Evolutionary conservation across 2,797 vertebrate genomes (phyloP), one percentile per base, ranked within the genome.

Genomic region (Pangasius mekongensis): DNA sequence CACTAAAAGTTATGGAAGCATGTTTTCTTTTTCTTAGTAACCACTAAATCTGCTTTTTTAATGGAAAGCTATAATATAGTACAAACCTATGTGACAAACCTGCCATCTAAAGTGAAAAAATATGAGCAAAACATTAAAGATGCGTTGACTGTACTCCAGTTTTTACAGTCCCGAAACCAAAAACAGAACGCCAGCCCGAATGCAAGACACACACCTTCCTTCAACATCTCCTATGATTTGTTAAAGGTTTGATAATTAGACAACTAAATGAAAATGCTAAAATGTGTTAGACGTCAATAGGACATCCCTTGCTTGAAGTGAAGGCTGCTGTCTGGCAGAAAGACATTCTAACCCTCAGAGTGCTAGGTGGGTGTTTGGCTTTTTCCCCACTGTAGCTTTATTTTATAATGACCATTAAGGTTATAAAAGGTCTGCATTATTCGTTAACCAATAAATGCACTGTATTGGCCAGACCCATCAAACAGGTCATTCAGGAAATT

Each of bases 401-500:
- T 87, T 90, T 88, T 66, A 90, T 87, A 87, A 89, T 84, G 86
- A 86, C 78, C 60, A 82, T 87, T 84, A 87, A 18, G 62, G 88
- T 80, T 89, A 86, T 91, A 88, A 90, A 90, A 91, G 89, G 89
- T 90, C 84, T 91, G 85, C 85, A 86, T 87, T 87, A 92, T 92
- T 90, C 89, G 88, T 90, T 91, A 88, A 89, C 84, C 88, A 89
- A 89, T 91, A 92, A 91, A 88, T 67, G 83, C 80, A 84, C 27
- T 84, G 78, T 77, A 87, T 58, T 87, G 88, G 85, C 87, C 86
- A 83, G 85, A 88, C 20, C 89, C 90, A 92, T 92, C 89, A 93
- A 91, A 91, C 90, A 90, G 88, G 73, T 91, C 89, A 92, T 91
- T 92, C 89, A 87, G 85, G 90, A 91, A 91, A 92, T 93, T 52